Evolutionary conservation across 2,888 invertebrate species (phyloP).

Genomic region (Drosophila kambysellisi): DNA sequence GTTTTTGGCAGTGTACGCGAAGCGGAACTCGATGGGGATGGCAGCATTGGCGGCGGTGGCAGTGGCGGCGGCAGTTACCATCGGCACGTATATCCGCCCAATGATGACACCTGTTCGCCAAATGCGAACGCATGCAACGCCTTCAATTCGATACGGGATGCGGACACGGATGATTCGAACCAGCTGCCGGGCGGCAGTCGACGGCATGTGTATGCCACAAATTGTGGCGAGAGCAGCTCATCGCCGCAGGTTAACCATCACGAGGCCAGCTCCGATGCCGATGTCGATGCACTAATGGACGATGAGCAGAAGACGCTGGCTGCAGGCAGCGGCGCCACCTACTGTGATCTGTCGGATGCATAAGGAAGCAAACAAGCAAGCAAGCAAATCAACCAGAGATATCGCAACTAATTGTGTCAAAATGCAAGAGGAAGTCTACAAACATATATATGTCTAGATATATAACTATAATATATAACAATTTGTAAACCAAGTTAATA

Average conservation of each 20-base stretch:
- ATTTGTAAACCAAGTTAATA: background rate
- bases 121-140: slow-evolving; percentile 83
- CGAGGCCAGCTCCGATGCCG: slow-evolving; percentile 69
- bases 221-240: slow-evolving; percentile 84
- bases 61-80: slow-evolving; percentile 77
- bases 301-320: slow-evolving; percentile 71
- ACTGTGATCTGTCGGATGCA: slow-evolving; percentile 82
- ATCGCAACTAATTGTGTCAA: slow-evolving; percentile 63
- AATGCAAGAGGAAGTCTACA: slow-evolving; percentile 19
- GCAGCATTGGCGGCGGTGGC: slow-evolving; percentile 68
- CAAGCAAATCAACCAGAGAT: background rate
- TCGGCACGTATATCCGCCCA: slow-evolving; percentile 85
- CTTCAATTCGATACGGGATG: slow-evolving; percentile 84
- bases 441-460: background rate
- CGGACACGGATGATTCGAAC: slow-evolving; percentile 84
- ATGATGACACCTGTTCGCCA: slow-evolving; percentile 84
- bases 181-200: slow-evolving; percentile 75
- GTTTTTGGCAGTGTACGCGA: slow-evolving; percentile 84
- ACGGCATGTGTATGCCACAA: slow-evolving; percentile 84
- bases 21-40: slow-evolving; percentile 83
- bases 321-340: slow-evolving; percentile 48
- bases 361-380: slow-evolving; percentile 37
- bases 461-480: background rate
- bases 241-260: slow-evolving; percentile 83
- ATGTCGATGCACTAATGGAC: slow-evolving; percentile 74